Base-by-base conservation (phyloP, 2,888 invertebrate genomes). In the Asteroscopus sphinx region DNA sequence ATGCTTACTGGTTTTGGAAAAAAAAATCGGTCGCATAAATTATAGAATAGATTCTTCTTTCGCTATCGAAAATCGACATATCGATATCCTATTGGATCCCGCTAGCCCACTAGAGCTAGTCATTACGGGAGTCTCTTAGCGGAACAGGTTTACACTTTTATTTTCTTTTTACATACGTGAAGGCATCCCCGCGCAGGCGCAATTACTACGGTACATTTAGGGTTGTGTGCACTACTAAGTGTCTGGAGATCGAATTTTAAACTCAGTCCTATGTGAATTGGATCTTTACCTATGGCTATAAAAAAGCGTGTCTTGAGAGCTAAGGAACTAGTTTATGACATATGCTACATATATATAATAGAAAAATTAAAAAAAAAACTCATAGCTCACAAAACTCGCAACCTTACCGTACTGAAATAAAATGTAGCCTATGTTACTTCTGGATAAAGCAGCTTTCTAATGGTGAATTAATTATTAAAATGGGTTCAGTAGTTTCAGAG, bases 91-190 rank as follows among this genome's bases (percentile, higher is more conserved):
- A 64, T 41, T 40, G 32, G 47, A 58, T 75, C 81, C 81, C 80
- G 81, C 81, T 86, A 84, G 61, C 79, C 83, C 69, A 69, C 75
- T 78, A 73, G 68, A 53, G 72, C 83, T 79, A 86, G 88, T 88
- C 86, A 89, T 91, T 90, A 91, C 89, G 83, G 90, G 90, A 88
- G 82, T 68, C 77, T 79, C 84, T 85, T 87, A 88, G 90, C 86
- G 88, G 87, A 91, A 89, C 92, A 78, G 83, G 90, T 89, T 88
- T 85, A 61, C 75, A 82, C 86, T 87, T 88, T 91, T 90, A 82
- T 87, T 90, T 88, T 91, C 85, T 87, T 88, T 91, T 87, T 81
- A 82, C 80, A 77, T 77, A 83, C 88, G 88, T 82, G 83, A 79
- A 85, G 89, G 88, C 80, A 88, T 89, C 89, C 86, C 81, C 77